A percentile compares a stretch with the other conserved stretches of the same genome.
phyloP scores from a whole-genome alignment of 2,797 vertebrate genomes.

The Streptopelia turtur region DNA sequence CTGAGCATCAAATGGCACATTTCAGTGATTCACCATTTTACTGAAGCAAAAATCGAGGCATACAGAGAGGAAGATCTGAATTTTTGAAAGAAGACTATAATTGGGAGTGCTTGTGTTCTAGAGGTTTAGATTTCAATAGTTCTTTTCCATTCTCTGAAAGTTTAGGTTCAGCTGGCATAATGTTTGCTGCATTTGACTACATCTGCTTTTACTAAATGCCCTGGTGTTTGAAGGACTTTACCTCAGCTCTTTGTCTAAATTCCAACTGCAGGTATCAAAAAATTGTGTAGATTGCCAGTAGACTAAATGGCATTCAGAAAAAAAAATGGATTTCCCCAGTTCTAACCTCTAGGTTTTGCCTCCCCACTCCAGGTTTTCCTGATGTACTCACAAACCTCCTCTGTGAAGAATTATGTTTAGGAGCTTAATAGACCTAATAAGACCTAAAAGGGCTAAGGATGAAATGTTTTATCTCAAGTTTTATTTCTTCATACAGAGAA shows the following conservation, averaged over 20 bases:
- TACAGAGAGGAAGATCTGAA: not conserved
- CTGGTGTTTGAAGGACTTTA: not conserved
- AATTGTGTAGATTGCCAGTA: not conserved
- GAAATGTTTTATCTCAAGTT: not conserved
- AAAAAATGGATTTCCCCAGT: not conserved
- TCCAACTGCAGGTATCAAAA: not conserved
- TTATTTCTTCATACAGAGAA: not conserved
- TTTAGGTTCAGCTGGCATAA: not conserved
- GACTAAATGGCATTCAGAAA: not conserved
- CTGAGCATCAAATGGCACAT: not conserved
- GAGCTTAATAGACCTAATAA: not conserved
- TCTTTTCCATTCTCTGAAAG: not conserved
- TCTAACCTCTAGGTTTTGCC: not conserved
- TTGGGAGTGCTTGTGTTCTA: not conserved
- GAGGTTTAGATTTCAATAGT: not conserved
- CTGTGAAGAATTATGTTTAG: not conserved
- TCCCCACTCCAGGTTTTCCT: not conserved
- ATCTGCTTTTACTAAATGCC: not conserved
- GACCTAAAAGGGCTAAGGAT: not conserved
- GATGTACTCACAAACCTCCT: not conserved
- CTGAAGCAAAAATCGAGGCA: not conserved
- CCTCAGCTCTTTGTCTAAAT: not conserved
- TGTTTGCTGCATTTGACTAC: not conserved
- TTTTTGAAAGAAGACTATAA: not conserved
- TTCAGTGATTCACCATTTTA: not conserved